These are phyloP conservation scores for Nomada ruficornis DNA, from an alignment of 2,888 invertebrate genomes.

Conservation along the genomic window DNA sequence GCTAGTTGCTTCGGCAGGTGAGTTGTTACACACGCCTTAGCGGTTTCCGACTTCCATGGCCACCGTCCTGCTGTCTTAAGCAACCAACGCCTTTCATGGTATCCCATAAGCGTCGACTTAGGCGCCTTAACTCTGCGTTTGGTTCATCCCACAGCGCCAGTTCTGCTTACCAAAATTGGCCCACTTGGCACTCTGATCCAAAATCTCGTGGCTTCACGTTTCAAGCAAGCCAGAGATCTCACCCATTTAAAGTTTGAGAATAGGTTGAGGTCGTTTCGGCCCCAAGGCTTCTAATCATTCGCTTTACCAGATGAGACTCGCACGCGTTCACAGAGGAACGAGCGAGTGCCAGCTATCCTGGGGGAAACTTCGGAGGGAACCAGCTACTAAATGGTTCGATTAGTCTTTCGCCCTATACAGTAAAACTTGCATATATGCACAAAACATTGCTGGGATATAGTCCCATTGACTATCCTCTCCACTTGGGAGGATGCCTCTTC, in stretches of 20 bases:
- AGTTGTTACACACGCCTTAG: neutral
- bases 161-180: slow-evolving; percentile 86
- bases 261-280: slow-evolving; percentile 90
- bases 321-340: slow-evolving; percentile 2
- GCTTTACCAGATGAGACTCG: slow-evolving; percentile 55
- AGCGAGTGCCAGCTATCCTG: slow-evolving; percentile 71
- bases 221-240: slow-evolving; percentile 88
- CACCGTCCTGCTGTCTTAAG: slow-evolving; percentile 86
- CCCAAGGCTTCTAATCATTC: slow-evolving; percentile 81
- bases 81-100: slow-evolving; percentile 36
- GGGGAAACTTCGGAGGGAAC: slow-evolving; percentile 91
- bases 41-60: slow-evolving; percentile 86
- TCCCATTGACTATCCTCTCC: too few species aligned
- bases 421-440: too few species aligned
- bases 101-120: slow-evolving; percentile 62
- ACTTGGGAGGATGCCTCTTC: too few species aligned
- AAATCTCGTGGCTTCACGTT: slow-evolving; percentile 54
- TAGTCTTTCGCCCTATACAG: slow-evolving; percentile 88
- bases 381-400: slow-evolving; percentile 92
- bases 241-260: slow-evolving; percentile 90
- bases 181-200: slow-evolving; percentile 43
- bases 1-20: slow-evolving; percentile 88
- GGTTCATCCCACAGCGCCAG: slow-evolving; percentile 91
- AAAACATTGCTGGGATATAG: too few species aligned
- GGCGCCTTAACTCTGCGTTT: slow-evolving; percentile 77